Percentiles rank a stretch among this genome's conserved stretches.
Evolutionary conservation across 2,797 vertebrate species (phyloP).

Genomic region (Nannoperca australis): DNA sequence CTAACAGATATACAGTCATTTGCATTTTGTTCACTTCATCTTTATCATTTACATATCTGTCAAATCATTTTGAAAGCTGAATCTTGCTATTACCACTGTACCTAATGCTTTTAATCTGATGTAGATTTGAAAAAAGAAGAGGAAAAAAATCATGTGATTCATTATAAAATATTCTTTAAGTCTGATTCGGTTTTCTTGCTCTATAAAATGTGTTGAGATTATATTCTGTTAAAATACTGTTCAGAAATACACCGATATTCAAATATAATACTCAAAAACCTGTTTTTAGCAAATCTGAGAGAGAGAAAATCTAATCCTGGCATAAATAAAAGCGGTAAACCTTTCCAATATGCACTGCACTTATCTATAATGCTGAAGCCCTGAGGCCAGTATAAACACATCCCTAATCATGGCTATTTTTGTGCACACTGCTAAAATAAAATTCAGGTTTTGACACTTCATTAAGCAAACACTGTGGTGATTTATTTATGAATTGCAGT

Average conservation of each 20-base stretch:
- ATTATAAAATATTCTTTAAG: neutral
- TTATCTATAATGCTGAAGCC: slow-evolving; percentile 54
- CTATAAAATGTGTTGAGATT: neutral
- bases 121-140: neutral
- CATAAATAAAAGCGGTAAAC: slow-evolving; percentile 38
- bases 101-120: neutral
- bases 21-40: neutral
- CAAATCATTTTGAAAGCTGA: neutral
- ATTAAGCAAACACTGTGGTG: slow-evolving; percentile 62
- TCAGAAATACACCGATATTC: neutral
- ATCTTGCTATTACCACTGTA: neutral
- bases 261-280: neutral
- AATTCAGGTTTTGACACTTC: slow-evolving; percentile 74
- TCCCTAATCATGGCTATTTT: slow-evolving; percentile 71
- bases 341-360: slow-evolving; percentile 43
- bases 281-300: slow-evolving; percentile 19
- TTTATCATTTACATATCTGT: no score
- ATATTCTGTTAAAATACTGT: neutral
- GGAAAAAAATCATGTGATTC: neutral
- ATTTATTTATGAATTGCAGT: slow-evolving; percentile 77
- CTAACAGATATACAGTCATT: slow-evolving; percentile 10
- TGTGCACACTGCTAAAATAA: slow-evolving; percentile 68
- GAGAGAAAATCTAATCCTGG: slow-evolving; percentile 10
- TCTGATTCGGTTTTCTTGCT: neutral
- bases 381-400: slow-evolving; percentile 58